Evolutionary conservation across 1,140 invertebrate genomes (phyloP).

Genomic region (Archivesica marissinica): DNA sequence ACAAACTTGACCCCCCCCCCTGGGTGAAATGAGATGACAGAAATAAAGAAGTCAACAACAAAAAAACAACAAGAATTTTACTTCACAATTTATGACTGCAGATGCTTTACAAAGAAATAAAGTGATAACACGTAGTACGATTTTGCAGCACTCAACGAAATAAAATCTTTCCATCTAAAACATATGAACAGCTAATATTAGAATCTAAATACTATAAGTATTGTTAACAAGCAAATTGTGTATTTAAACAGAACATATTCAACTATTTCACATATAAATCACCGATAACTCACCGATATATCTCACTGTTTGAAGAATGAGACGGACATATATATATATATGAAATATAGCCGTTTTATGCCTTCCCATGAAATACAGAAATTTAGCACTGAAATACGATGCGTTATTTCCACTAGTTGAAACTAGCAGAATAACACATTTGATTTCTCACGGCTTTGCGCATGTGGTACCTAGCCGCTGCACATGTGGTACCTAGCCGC

Average conservation of each 20-base stretch:
- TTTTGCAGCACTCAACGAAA: slow-evolving; percentile 39
- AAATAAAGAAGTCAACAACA: not conserved
- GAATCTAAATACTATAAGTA: slow-evolving; percentile 13
- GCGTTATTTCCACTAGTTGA: not conserved
- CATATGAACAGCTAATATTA: slow-evolving; percentile 33
- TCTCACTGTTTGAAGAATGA: too few relatives aligned
- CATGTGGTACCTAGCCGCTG: too few relatives aligned
- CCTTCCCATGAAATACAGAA: not conserved
- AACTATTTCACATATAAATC: not conserved
- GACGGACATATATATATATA: not conserved
- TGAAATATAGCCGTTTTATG: not conserved
- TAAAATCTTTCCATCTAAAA: slow-evolving; percentile 15
- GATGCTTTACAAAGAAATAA: slow-evolving; percentile 9
- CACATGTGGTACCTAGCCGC: too few relatives aligned
- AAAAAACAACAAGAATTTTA: slow-evolving; percentile 43
- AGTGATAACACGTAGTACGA: not conserved
- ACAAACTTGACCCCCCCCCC: too few relatives aligned
- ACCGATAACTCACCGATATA: not conserved
- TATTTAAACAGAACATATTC: not conserved
- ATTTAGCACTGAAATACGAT: not conserved
- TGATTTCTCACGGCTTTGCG: not conserved
- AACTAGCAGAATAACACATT: not conserved
- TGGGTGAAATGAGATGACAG: not conserved
- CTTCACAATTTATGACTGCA: slow-evolving; percentile 48
- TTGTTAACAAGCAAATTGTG: slow-evolving; percentile 14